A percentile compares a stretch with the other conserved stretches of the same genome.
Evolutionary conservation across 2,113 vertebrate genomes (phyloP).

Genomic region (Clarias batrachus): DNA sequence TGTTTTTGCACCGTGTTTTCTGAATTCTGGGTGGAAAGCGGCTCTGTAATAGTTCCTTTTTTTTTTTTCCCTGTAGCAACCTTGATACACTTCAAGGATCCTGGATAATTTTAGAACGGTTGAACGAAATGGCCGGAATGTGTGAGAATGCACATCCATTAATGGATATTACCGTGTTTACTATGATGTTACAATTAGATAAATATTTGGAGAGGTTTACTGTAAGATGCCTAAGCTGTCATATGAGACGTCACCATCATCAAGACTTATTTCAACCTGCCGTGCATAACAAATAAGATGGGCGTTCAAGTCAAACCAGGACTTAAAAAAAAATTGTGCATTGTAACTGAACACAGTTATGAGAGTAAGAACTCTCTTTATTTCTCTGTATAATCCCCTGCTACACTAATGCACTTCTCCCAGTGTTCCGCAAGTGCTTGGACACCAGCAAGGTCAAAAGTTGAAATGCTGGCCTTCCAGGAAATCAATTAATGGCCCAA

Average conservation of each 20-base stretch:
- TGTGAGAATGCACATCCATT: neutral
- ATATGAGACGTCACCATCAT: neutral
- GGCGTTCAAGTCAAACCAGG: too few species aligned
- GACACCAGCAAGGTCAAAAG: too few species aligned
- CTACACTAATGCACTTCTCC: too few species aligned
- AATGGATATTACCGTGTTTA: neutral
- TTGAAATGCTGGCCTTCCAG: too few species aligned
- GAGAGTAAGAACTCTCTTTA: too few species aligned
- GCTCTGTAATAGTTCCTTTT: neutral
- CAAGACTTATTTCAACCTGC: too few species aligned
- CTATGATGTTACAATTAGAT: neutral
- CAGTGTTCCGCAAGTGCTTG: too few species aligned
- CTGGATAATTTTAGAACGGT: neutral
- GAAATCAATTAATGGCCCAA: too few species aligned
- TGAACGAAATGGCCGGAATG: neutral
- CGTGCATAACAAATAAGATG: too few species aligned
- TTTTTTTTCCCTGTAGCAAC: neutral
- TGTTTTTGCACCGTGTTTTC: constrained; percentile 27
- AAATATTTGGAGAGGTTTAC: neutral
- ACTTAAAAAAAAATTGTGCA: too few species aligned
- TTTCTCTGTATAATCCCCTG: too few species aligned
- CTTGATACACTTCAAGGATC: constrained; percentile 16
- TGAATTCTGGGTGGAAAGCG: constrained; percentile 19
- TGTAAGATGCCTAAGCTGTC: neutral
- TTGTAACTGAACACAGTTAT: too few species aligned